Evolutionary conservation across 2,888 invertebrate genomes (phyloP).

Genomic region (Pheosia gnoma): DNA sequence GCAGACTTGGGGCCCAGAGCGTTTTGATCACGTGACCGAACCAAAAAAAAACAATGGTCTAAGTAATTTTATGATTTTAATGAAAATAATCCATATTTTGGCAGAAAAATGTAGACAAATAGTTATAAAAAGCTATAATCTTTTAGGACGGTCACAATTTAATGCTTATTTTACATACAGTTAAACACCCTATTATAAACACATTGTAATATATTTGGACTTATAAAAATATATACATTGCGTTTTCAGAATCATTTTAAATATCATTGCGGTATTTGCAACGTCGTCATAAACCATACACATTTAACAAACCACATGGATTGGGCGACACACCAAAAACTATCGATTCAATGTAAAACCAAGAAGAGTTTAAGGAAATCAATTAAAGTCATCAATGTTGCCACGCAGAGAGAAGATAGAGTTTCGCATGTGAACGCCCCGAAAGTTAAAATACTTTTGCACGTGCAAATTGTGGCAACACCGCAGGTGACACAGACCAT

Average conservation of each 20-base stretch:
- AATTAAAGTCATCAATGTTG: not conserved
- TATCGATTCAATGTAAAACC: conserved; percentile 14
- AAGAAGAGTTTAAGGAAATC: not conserved
- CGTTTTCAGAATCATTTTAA: conserved; percentile 41
- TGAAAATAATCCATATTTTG: too few species aligned
- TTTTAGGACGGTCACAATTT: too few species aligned
- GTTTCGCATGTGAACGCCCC: not conserved
- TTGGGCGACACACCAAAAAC: conserved; percentile 31
- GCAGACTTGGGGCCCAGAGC: too few species aligned
- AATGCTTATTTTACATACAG: too few species aligned
- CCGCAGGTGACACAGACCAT: not conserved
- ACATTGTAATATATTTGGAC: too few species aligned
- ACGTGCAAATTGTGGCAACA: conserved; percentile 1
- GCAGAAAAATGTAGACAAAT: too few species aligned
- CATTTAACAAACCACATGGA: conserved; percentile 28
- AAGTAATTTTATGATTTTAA: too few species aligned
- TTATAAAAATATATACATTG: too few species aligned
- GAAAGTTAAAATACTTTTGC: not conserved
- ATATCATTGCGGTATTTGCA: conserved; percentile 55
- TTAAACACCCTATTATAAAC: too few species aligned
- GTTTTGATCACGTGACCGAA: too few species aligned
- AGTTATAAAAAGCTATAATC: too few species aligned
- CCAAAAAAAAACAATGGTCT: too few species aligned
- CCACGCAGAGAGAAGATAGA: not conserved
- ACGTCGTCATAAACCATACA: conserved; percentile 37